Evolutionary conservation across 1,140 invertebrate species (phyloP), one percentile per base, ranked within the genome.

Genomic region (Cotesia glomerata): DNA sequence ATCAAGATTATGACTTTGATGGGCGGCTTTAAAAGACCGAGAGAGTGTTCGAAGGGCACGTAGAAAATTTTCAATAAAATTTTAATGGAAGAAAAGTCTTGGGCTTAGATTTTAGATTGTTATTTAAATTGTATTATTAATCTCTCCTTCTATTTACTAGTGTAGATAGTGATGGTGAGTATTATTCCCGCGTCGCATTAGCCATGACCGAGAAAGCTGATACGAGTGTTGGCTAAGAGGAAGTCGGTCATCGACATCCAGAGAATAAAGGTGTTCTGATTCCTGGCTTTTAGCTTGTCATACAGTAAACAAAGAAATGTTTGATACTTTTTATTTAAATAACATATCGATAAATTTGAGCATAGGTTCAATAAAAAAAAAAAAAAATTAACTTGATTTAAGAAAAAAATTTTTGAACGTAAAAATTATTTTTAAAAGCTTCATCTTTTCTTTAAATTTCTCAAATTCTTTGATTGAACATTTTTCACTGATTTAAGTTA

Each of bases 171-270:
- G 26, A 45, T 45, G 39, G 7, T 45, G 39, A 45, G 39, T 39
- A 4, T 45, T 45, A 45, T 9, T 45, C 5, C 39, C n/a, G 36
- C 45, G 16, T 71, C 11, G 36, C 63, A 62, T 70, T 75, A 76
- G 64, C 74, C 74, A 71, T 77, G 78, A 77, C 76, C 78, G 78
- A 76, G 76, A 79, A 76, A 79, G 61, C 62, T 62, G 73, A 45
- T 45, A 45, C 39, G 39, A 58, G 62, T 71, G 70, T 67, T 71
- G 35, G 67, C 9, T 16, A 34, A 8, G 9, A 62, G 45, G 26
- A 64, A 64, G 39, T 64, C 62, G 62, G 62, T 64, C 62, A 64
- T 64, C 62, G 36, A 64, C 39, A 64, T 49, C 14, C n/a, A 18
- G 62, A 49, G 13, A 35, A 35, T 45, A 45, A 45, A 45, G 5